Evolutionary conservation across 2,888 invertebrate genomes (phyloP), one percentile per base, ranked within the genome.

Genomic region (Dendrolimus houi): DNA sequence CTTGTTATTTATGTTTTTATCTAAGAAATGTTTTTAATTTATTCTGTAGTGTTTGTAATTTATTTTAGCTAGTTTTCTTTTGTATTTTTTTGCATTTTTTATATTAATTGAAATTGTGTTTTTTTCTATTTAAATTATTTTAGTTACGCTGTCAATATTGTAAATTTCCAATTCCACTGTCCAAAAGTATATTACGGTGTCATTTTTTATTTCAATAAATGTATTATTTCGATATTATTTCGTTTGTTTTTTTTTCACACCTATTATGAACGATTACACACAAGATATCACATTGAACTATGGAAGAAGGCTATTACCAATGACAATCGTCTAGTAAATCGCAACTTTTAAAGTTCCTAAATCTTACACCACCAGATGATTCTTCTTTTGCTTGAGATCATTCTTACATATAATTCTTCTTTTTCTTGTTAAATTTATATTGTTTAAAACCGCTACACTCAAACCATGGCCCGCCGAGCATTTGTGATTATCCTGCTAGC

Each of bases 171-270:
- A 82, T 68, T 83, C 86, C 83, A 82, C 68, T 70, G 72, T 82
- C 87, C 87, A 78, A 81, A 76, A 69, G 67, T 73, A 72, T 29
- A 29, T 29, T 82, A 86, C 83, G 59, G 86, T 88, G 90, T 90
- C 90, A 89, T 89, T 89, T 84, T 83, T 87, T 87, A 87, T 90
- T 90, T 89, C 89, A 90, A 89, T 90, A 90, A 90, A 89, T 83
- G 85, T 88, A 86, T 87, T 83, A 77, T 76, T 74, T 65, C 67
- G 68, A 60, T 53, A 60, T 62, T 68, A 70, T 67, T 72, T 74
- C 72, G 72, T 77, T 77, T 74, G 73, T 79, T 82, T 82, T 67
- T 75, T 75, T 78, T 70, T 66, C 55, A 59, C 58, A 62, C 64
- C 62, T 59, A 54, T 54, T 12, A 29, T 29, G 29, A 29, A 29